Conservation (phyloP, 2,113 vertebrate species). For the Irena cyanogastra region DNA sequence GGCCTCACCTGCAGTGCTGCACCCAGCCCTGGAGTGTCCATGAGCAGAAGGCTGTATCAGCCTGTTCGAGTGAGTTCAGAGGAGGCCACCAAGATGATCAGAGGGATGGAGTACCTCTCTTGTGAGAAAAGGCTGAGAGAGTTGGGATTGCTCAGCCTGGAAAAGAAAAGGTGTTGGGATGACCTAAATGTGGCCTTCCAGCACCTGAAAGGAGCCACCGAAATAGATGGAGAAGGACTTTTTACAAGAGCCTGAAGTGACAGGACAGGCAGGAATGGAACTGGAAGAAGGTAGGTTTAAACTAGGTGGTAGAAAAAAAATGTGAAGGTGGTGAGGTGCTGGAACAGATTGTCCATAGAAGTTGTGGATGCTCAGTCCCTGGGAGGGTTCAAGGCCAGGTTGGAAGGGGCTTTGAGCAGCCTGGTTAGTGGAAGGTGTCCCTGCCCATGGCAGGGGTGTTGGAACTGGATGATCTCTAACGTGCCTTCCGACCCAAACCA, state of each 20-base stretch:
- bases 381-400: not conserved
- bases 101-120: not conserved
- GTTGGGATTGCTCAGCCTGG: not conserved
- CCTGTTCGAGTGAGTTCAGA: not conserved
- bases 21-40: not conserved
- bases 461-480: not conserved
- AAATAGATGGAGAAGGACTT: not conserved
- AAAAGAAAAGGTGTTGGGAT: not conserved
- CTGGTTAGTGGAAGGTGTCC: not conserved
- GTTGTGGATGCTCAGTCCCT: not conserved
- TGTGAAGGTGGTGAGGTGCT: not conserved
- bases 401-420: not conserved
- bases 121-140: not conserved
- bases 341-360: not conserved
- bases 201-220: not conserved
- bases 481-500: not conserved
- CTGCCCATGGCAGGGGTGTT: not conserved
- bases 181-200: not conserved
- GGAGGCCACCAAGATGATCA: not conserved
- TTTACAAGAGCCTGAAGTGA: not conserved
- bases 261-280: not conserved
- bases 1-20: not conserved
- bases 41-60: too few species aligned
- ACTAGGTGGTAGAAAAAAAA: not conserved
- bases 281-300: not conserved